Evolutionary conservation across 2,888 invertebrate genomes (phyloP), one percentile per base, ranked within the genome.

Genomic region (Microdon myrmicae): DNA sequence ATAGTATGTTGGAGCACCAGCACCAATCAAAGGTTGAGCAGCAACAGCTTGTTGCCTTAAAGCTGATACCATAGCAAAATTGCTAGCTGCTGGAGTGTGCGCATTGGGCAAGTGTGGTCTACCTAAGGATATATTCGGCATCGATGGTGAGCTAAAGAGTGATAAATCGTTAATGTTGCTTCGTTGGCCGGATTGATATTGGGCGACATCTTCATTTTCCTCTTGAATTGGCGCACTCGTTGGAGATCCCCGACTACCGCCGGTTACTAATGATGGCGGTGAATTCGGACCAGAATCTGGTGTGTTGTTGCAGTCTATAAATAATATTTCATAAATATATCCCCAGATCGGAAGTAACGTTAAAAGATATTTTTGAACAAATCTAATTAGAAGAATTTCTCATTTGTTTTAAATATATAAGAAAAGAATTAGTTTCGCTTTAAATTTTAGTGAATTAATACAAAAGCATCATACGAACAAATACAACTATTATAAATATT

Each of bases 91-190:
- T 37, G 68, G 67, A 56, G 71, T 72, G 69, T 77, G 76, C 41
- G 73, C 72, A 68, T 77, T 77, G 25, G 82, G 81, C 71, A 85
- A 81, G 75, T 86, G 90, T 68, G 92, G 92, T 72, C 92, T 85
- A 51, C 94, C 96, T 72, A 96, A 84, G 64, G 95, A 95, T 78
- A 96, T 96, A 83, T 96, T 96, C 74, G 96, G 96, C 90, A 96
- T 89, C 73, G 96, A 96, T 51, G 96, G 96, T 72, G 94, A 94
- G 72, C 93, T 94, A 83, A 96, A 96, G 66, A 96, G 85, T 60
- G 90, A 82, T 73, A 90, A 81, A 81, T 90, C 86, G 81, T 83
- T 88, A 81, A 82, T 89, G 82, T 82, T 90, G 81, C 83, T 87
- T 76, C 82, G 85, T 75, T 80, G 87, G 73, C 82, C 86, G 75